Base-by-base conservation (phyloP, 2,888 invertebrate genomes). In the Dicranocentrus wangi region DNA sequence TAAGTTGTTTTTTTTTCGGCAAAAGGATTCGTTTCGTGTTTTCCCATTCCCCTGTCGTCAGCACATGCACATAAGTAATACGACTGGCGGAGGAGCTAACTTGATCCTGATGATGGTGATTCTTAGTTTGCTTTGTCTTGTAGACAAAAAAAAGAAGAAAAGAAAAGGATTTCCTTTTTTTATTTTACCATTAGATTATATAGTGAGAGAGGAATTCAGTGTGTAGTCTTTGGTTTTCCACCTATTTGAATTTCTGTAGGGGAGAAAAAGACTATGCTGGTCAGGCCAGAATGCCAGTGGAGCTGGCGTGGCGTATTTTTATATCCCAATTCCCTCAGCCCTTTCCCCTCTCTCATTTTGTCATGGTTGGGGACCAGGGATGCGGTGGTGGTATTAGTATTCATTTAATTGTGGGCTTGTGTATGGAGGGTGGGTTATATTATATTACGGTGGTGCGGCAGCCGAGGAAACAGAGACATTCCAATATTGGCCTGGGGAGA, bases 21-120 rank as follows among this genome's bases (percentile, higher is more conserved):
- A 53, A n/a, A n/a, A n/a, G 58, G 66, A 75, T 75, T 75, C n/a
- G n/a, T n/a, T 73, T 70, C 55, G 39, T 43, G 65, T 75, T 75
- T 63, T 75, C 43, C 66, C 66, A 65, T 66, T 73, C 47, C 75
- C 51, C 51, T 75, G 65, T 66, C 75, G 75, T 75, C 75, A 75
- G 75, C 75, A 75, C 39, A 75, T 75, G 66, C 65, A 65, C 73
- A 63, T 23, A 27, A n/a, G 61, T 47, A 75, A 66, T 58, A 66
- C 61, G 27, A n/a, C 15, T 72, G 61, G 61, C n/a, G 23, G 60
- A 58, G 53, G 28, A n/a, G n/a, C n/a, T n/a, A n/a, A n/a, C n/a
- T 42, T 61, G 47, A 70, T 70, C 42, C 58, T 70, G 70, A 70
- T 42, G 70, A 58, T 43, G 43, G 58, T 70, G 43, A 47, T 61